A percentile compares a stretch with the other conserved stretches of the same genome.
Conservation (phyloP, 2,888 invertebrate species). For the Acronicta aceris region DNA sequence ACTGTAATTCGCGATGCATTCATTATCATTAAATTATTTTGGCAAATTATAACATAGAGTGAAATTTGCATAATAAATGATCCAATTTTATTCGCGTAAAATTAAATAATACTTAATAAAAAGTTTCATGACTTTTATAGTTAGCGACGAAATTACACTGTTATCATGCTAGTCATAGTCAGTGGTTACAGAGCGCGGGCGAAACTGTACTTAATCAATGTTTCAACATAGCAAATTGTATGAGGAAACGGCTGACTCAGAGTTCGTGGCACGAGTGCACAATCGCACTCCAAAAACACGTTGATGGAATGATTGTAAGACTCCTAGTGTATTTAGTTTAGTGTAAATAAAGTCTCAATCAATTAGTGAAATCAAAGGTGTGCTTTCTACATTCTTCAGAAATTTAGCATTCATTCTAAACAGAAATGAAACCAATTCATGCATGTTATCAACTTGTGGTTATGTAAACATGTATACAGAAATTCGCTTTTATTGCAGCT, state of each 20-base stretch:
- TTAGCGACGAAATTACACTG: conserved; percentile 38
- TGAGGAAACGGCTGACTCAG: conserved; percentile 55
- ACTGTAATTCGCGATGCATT: conserved; percentile 49
- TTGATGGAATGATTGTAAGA: conserved; percentile 13
- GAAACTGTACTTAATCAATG: conserved; percentile 56
- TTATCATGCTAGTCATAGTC: conserved; percentile 47
- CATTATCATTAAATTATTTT: conserved; percentile 13
- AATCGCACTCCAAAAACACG: conserved; percentile 25
- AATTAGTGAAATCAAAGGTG: neutral
- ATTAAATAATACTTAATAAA: conserved; percentile 22
- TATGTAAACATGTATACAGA: conserved; percentile 49
- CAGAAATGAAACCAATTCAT: conserved; percentile 37
- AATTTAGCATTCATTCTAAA: conserved; percentile 29
- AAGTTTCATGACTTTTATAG: conserved; percentile 16
- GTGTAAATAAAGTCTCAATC: neutral
- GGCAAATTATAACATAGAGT: conserved; percentile 4
- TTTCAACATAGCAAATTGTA: conserved; percentile 58
- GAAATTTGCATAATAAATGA: conserved; percentile 12
- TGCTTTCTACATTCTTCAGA: conserved; percentile 5
- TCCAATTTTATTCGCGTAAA: conserved; percentile 24
- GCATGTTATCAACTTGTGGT: conserved; percentile 46
- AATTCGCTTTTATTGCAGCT: conserved; percentile 54
- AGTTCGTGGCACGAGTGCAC: conserved; percentile 27
- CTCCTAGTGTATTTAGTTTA: neutral
- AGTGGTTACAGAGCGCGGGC: conserved; percentile 37